These are phyloP conservation scores for Sminthurides aquaticus DNA, from an alignment of 2,888 invertebrate species.

Conservation along the genomic window DNA sequence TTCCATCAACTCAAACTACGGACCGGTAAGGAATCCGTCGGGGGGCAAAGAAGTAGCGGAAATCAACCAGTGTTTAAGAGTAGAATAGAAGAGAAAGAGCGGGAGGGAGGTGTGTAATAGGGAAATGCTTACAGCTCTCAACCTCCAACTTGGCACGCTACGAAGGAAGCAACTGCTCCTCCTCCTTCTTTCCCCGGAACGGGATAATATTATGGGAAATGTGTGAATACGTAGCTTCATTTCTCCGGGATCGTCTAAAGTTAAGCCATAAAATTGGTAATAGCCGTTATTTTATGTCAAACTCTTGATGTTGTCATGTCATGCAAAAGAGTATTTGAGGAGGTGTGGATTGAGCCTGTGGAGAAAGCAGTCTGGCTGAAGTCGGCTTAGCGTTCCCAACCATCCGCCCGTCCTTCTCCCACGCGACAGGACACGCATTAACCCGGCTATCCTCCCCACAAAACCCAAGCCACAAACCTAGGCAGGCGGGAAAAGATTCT, in stretches of 20 bases:
- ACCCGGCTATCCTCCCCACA: background rate
- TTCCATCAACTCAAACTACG: background rate
- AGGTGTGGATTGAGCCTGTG: background rate
- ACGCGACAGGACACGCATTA: background rate
- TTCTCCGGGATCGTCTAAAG: conserved; percentile 8
- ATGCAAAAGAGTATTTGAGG: conserved; percentile 31
- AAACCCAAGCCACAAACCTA: too few relatives aligned
- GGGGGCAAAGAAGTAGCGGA: too few relatives aligned
- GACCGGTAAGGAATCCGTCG: too few relatives aligned
- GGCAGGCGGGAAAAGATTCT: conserved; percentile 9
- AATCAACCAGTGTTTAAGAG: too few relatives aligned
- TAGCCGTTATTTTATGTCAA: conserved; percentile 34
- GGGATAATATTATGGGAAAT: too few relatives aligned
- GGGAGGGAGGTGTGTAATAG: too few relatives aligned
- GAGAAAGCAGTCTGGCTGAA: background rate
- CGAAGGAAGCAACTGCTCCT: too few relatives aligned
- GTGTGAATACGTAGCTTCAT: background rate
- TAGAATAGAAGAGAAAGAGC: too few relatives aligned
- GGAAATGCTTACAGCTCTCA: too few relatives aligned
- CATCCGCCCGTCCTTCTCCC: background rate
- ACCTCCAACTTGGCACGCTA: too few relatives aligned
- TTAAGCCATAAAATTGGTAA: conserved; percentile 39
- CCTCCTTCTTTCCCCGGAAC: too few relatives aligned
- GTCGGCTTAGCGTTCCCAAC: background rate
- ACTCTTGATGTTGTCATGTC: conserved; percentile 40